These are phyloP conservation scores for Agraylea sexmaculata DNA, from an alignment of 1,140 invertebrate genomes.

Conservation along the genomic window DNA sequence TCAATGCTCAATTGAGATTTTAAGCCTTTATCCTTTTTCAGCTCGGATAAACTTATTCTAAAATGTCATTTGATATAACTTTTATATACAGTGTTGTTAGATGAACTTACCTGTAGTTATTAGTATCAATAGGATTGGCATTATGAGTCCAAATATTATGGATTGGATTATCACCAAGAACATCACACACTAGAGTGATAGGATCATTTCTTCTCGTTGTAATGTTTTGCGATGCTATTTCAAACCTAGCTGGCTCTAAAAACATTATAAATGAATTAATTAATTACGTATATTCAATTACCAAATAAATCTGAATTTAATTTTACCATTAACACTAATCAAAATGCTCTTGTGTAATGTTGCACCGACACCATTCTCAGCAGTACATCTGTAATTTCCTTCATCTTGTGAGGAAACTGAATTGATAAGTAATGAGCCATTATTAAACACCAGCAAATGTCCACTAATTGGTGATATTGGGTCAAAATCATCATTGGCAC, in stretches of 20 bases:
- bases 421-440: conserved; percentile 61
- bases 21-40: conserved; percentile 55
- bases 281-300: no score
- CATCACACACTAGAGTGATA: conserved; percentile 63
- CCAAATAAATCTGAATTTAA: no score
- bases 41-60: conserved; percentile 45
- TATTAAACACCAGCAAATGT: conserved; percentile 34
- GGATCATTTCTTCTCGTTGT: conserved; percentile 58
- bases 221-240: conserved; percentile 55
- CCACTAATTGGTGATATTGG: conserved; percentile 14
- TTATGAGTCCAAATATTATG: conserved; percentile 67
- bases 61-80: conserved; percentile 3
- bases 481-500: conserved; percentile 16
- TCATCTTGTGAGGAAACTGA: conserved; percentile 61
- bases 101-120: conserved; percentile 44
- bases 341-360: conserved; percentile 63
- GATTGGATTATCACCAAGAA: conserved; percentile 76
- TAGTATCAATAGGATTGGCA: conserved; percentile 46
- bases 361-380: conserved; percentile 72
- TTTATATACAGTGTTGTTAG: not conserved
- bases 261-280: no score
- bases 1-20: conserved; percentile 57
- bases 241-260: conserved; percentile 68
- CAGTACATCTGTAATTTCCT: conserved; percentile 76
- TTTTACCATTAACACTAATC: conserved; percentile 65